phyloP scores from a whole-genome alignment of 1,140 invertebrate species.

The Diabrotica virgifera region DNA sequence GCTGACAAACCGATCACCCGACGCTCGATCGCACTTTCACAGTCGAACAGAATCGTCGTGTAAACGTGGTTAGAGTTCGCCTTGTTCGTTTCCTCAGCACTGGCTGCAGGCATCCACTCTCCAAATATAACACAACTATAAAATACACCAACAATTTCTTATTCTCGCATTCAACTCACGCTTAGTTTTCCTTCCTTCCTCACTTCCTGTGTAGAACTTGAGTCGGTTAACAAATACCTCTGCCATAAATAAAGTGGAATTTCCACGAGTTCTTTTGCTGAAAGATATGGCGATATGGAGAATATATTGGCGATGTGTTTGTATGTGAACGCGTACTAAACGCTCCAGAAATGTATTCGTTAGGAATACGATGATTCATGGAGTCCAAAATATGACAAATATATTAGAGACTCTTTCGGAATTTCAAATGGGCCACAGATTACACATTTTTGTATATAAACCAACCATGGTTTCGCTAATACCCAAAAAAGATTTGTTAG shows the following conservation, averaged over 20 bases:
- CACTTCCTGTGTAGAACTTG: constrained; percentile 10
- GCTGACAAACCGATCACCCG: too few relatives aligned
- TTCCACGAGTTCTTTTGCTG: constrained; percentile 1
- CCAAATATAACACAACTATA: constrained; percentile 10
- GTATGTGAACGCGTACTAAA: neutral
- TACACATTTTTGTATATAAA: too few relatives aligned
- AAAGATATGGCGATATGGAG: neutral
- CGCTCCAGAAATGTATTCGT: neutral
- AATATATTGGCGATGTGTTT: neutral
- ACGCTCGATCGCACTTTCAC: too few relatives aligned
- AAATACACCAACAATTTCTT: constrained; percentile 9
- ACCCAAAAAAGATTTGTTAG: too few relatives aligned
- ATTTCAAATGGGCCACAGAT: too few relatives aligned
- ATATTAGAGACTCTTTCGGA: neutral
- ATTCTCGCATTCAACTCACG: constrained; percentile 11
- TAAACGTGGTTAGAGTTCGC: too few relatives aligned
- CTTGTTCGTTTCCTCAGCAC: too few relatives aligned
- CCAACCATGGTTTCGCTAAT: too few relatives aligned
- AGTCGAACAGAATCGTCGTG: too few relatives aligned
- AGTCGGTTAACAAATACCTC: constrained; percentile 15
- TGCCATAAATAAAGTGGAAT: constrained; percentile 6
- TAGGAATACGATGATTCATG: neutral
- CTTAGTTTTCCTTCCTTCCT: constrained; percentile 10
- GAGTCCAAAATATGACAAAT: neutral
- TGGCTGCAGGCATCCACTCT: neutral